phyloP scores from a whole-genome alignment of 2,888 invertebrate species.

The Monoplex corrugatus region DNA sequence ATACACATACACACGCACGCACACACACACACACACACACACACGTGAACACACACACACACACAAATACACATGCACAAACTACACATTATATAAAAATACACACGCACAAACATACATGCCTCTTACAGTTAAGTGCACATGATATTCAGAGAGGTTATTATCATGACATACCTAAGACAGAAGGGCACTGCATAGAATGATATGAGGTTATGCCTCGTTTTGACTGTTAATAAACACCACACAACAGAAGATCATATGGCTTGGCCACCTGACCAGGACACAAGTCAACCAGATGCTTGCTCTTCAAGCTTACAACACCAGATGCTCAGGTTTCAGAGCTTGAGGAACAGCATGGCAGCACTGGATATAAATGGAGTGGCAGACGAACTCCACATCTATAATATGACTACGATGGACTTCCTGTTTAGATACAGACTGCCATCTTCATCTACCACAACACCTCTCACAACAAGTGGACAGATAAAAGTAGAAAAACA shows the following conservation, averaged over 20 bases:
- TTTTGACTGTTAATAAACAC: background rate
- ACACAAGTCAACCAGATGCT: too few species aligned
- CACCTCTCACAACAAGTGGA: too few species aligned
- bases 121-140: background rate
- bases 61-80: constrained; percentile 11
- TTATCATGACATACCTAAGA: background rate
- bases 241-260: background rate
- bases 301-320: too few species aligned
- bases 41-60: background rate
- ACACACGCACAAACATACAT: too few species aligned
- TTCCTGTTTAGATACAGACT: too few species aligned
- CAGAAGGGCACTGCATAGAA: background rate
- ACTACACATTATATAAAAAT: background rate
- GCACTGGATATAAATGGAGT: too few species aligned
- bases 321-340: too few species aligned
- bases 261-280: background rate
- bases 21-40: background rate
- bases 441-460: too few species aligned
- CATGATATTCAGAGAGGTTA: background rate
- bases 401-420: too few species aligned
- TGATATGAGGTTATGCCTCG: background rate
- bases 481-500: too few species aligned
- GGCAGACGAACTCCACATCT: too few species aligned
- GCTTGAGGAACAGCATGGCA: too few species aligned
- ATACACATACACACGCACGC: background rate